phyloP scores from a whole-genome alignment of 2,888 invertebrate species.

The Andrena bucephala region DNA sequence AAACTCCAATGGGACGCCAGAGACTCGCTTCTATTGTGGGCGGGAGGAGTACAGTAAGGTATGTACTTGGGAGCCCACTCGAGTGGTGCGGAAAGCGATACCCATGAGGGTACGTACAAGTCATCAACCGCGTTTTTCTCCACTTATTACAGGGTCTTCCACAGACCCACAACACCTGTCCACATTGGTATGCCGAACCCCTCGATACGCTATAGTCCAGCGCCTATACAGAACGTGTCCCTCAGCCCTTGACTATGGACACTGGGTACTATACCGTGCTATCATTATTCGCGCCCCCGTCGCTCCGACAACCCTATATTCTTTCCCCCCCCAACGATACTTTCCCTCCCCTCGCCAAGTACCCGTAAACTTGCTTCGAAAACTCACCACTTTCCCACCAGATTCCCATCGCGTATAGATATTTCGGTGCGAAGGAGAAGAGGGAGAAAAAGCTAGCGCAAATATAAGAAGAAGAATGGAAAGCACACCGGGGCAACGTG shows the following conservation, averaged over 20 bases:
- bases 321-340: neutral
- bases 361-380: neutral
- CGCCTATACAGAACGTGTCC: too few relatives aligned
- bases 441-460: conserved; percentile 7
- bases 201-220: too few relatives aligned
- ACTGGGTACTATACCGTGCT: neutral
- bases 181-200: neutral
- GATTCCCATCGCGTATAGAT: conserved; percentile 19
- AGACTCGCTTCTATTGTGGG: neutral
- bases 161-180: neutral
- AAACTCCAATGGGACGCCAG: too few relatives aligned
- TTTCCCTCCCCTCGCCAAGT: neutral
- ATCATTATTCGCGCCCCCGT: neutral
- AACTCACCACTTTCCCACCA: neutral
- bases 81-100: neutral
- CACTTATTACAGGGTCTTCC: neutral
- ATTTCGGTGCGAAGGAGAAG: conserved; percentile 28
- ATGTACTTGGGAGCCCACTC: neutral
- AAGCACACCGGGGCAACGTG: conserved; percentile 57
- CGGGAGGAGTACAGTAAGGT: neutral
- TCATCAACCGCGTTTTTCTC: neutral
- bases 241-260: neutral
- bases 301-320: neutral
- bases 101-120: neutral
- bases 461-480: conserved; percentile 26